These are phyloP conservation scores for Drosophila kurseongensis DNA, from an alignment of 1,140 invertebrate species.

Conservation along the genomic window DNA sequence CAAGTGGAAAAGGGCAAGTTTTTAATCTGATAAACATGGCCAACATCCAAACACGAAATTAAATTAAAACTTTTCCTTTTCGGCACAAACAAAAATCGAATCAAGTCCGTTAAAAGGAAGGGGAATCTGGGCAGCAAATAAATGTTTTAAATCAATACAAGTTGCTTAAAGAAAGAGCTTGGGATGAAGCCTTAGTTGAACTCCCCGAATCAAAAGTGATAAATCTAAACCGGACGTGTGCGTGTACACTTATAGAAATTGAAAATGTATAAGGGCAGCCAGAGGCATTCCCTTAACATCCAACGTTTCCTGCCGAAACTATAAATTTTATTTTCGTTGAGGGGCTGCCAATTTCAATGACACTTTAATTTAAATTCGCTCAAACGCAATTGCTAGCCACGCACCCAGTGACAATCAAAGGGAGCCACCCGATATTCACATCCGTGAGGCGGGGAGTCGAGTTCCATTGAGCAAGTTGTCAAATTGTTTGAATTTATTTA, in stretches of 20 bases:
- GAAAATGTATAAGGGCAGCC: conserved; percentile 58
- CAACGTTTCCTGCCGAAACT: conserved; percentile 57
- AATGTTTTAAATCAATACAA: conserved; percentile 80
- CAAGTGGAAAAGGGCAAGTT: conserved; percentile 53
- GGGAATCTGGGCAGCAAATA: conserved; percentile 51
- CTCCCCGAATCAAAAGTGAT: conserved; percentile 77
- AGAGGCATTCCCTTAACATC: conserved; percentile 18
- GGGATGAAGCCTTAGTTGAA: conserved; percentile 20
- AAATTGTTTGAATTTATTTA: conserved; percentile 83
- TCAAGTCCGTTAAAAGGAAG: conserved; percentile 5
- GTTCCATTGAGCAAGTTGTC: conserved; percentile 77
- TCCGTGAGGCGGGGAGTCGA: conserved; percentile 27
- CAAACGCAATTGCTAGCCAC: conserved; percentile 79
- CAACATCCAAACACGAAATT: conserved; percentile 47
- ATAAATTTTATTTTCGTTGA: conserved; percentile 82
- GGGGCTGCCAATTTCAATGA: conserved; percentile 79
- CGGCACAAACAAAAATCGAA: conserved; percentile 52
- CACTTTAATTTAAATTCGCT: conserved; percentile 83
- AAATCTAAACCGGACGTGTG: conserved; percentile 79
- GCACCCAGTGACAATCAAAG: conserved; percentile 72
- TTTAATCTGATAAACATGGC: conserved; percentile 69
- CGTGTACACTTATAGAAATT: conserved; percentile 73
- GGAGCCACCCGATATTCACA: conserved; percentile 6
- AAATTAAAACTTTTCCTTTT: conserved; percentile 71
- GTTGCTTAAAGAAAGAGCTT: conserved; percentile 13